Base-by-base conservation (phyloP, 2,113 vertebrate species). In the Mungos mungo region DNA sequence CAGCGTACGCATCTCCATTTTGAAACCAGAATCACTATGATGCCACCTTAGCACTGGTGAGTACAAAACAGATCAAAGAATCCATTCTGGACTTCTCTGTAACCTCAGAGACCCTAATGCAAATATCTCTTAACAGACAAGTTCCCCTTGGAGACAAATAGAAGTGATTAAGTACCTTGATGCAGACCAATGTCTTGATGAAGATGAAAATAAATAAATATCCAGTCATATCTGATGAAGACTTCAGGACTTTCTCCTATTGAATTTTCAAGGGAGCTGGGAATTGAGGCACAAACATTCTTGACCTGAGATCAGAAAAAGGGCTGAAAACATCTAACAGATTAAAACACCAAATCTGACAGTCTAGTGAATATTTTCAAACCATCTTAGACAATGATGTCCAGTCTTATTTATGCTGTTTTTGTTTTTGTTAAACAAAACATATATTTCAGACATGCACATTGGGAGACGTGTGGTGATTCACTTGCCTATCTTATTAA, bases 241-340 rank as follows among this genome's bases (percentile, higher is more conserved):
- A 77, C 7, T 35, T 89, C 25, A 74, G 21, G 68, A 69, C 4
- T 23, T 72, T 85, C 25, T 3, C 54, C 23, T 31, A 7, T 14
- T 86, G 8, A 95, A 81, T 95, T 95, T 95, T 95, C 18, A 89
- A 66, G 10, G 31, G 7, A 93, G 10, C 33, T 89, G 18, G 41
- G 41, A 71, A 35, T 23, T 88, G 65, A 95, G 16, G 57, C 71
- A 87, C 38, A 93, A 66, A 72, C 1, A 84, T 52, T 50, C 15
- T 79, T 97, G 57, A 45, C 41, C 31, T 45, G 5, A 88, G 7
- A 68, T 3, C 27, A 97, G 50, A 7, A 68, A 79, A 95, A 25
- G 6, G 68, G 7, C 45, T 47, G 9, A 88, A 41, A 50, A 1
- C 85, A 69, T 50, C 14, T 76, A 60, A 81, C 1, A 71, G 9